Percentiles rank a stretch among this genome's conserved stretches.
Evolutionary conservation across 2,797 vertebrate genomes (phyloP).

Genomic region (Hippoglossus hippoglossus): DNA sequence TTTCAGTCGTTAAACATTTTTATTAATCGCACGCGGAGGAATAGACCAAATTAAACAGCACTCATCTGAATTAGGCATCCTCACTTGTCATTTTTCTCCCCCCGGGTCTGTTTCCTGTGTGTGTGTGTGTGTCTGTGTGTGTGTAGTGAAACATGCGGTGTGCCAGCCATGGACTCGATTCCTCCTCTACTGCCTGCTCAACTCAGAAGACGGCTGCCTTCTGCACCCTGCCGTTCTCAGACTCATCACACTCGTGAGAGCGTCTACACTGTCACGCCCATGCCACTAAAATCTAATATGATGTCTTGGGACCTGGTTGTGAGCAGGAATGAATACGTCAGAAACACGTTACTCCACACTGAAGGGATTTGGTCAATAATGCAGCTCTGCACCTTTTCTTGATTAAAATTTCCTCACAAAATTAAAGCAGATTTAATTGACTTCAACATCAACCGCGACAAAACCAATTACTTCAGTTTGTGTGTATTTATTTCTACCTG

Average conservation of each 20-base stretch:
- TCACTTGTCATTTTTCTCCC: constrained; percentile 18
- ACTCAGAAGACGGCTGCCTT: constrained; percentile 80
- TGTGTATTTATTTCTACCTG: neutral
- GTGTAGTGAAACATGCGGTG: constrained; percentile 83
- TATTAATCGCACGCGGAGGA: constrained; percentile 5
- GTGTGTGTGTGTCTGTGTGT: constrained; percentile 20
- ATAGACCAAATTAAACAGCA: constrained; percentile 3
- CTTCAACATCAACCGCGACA: neutral
- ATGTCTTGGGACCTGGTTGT: constrained; percentile 14
- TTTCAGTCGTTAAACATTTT: constrained; percentile 13
- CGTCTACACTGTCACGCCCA: constrained; percentile 6
- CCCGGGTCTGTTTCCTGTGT: constrained; percentile 12
- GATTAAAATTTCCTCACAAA: neutral
- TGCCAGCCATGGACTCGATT: constrained; percentile 92
- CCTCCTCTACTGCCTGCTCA: constrained; percentile 87
- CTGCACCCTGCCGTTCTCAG: constrained; percentile 89
- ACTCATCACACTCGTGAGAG: constrained; percentile 89
- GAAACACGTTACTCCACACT: too few relatives aligned
- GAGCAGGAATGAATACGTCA: constrained; percentile 34
- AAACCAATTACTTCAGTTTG: neutral
- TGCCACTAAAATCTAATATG: neutral
- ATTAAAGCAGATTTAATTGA: neutral
- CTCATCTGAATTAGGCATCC: neutral
- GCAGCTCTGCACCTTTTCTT: neutral
- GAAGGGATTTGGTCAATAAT: too few relatives aligned